Evolutionary conservation across 2,113 vertebrate genomes (phyloP), one percentile per base, ranked within the genome.

Genomic region (Gallinago media): DNA sequence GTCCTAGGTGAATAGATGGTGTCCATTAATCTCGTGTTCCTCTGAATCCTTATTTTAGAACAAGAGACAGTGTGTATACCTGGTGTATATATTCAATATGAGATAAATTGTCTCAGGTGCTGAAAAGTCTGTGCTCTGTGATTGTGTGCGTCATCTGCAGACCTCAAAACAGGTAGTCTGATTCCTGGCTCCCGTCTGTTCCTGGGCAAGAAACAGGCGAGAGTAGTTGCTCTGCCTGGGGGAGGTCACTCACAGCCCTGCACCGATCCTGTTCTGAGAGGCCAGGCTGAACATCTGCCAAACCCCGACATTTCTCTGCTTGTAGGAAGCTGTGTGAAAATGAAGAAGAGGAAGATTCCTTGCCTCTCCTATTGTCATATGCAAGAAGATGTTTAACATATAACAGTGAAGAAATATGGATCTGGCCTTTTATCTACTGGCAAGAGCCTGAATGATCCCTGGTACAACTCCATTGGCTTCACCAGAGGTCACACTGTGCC

Each of bases 201-300:
- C 21, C 59, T 25, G 19, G 50, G 18, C 0, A 0, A 72, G 25
- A 85, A 85, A 56, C 1, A 79, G 59, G 13, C 0, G 1, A 38
- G 34, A 17, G 10, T 15, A 82, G 4, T 11, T 8, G 2, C 10
- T 70, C 15, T 62, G 12, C 8, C 38, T 19, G 9, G 31, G 12
- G 62, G 34, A 75, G 5, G 22, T 62, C 63, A 52, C 13, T 70
- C 6, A 5, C 26, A 89, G 59, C 16, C 56, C 44, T 47, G 36
- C 23, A 40, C 15, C 36, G 6, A 13, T 73, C 11, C 2, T 62
- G 14, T 49, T 82, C 56, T 27, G 14, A n/a, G 44, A 71, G 5
- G 49, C 25, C 52, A 54, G 2, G 1, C 23, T 58, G 46, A 65
- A 65, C 1, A 2, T 52, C 55, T 86, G 46, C 46, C 61, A 67